phyloP scores from a whole-genome alignment of 2,113 vertebrate genomes.

The Sakesphorus luctuosus region DNA sequence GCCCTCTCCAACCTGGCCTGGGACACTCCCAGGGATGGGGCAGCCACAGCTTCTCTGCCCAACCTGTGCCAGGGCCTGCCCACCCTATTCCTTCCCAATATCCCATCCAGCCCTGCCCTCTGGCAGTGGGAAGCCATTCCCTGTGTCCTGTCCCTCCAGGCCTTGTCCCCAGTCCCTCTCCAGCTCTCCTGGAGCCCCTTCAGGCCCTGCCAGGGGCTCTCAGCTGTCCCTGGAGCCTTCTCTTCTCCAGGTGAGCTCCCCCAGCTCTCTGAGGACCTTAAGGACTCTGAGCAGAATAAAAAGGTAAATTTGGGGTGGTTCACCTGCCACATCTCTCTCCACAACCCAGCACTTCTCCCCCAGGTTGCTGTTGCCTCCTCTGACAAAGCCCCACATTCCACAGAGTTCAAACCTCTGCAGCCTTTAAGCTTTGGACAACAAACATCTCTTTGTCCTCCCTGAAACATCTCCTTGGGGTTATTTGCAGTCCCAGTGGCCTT shows the following conservation, averaged over 20 bases:
- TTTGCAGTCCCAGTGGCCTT: not conserved
- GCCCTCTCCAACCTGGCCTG: not conserved
- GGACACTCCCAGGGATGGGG: not conserved
- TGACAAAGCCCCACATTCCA: not conserved
- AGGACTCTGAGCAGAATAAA: not conserved
- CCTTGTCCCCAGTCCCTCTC: not conserved
- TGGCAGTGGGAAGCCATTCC: too few relatives aligned
- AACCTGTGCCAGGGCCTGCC: accelerated
- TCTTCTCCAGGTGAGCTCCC: not conserved
- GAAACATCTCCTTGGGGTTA: not conserved
- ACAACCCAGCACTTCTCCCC: not conserved
- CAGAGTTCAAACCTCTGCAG: not conserved
- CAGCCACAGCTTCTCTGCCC: not conserved
- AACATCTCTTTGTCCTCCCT: not conserved
- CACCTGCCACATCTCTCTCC: not conserved
- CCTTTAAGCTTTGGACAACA: not conserved
- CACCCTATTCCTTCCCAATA: not conserved
- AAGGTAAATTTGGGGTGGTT: not conserved
- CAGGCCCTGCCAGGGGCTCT: not conserved
- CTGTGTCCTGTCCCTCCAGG: not conserved
- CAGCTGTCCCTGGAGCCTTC: not conserved
- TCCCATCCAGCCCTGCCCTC: not conserved
- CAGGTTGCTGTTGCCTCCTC: not conserved
- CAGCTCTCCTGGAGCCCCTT: not conserved
- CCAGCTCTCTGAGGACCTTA: not conserved